Base-by-base conservation (phyloP, 2,888 invertebrate genomes). In the Orthonychiurus folsomi region DNA sequence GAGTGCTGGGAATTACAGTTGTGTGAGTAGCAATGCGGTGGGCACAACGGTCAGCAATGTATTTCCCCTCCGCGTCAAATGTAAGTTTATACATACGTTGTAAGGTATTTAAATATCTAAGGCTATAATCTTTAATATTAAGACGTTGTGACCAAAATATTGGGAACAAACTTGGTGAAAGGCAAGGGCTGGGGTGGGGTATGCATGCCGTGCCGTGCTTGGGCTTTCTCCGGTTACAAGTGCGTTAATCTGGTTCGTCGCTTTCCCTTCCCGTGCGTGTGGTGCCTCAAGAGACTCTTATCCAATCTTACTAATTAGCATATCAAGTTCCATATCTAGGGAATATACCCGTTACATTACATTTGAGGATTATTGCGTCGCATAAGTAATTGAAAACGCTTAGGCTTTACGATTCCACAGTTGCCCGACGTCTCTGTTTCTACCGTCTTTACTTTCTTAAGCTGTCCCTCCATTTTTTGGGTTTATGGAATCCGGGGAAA, bases 21-120 rank as follows among this genome's bases (percentile, higher is more conserved):
- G 93, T 80, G 86, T 89, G 64, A 92, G 90, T 65, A 85, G 88
- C 75, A 93, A 93, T 79, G 85, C 85, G 59, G 87, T 91, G 78
- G 90, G 90, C n/a, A 90, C 90, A 80, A 89, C 90, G 59, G 84
- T 86, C 76, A 91, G 90, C 81, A 88, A 91, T 78, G 87, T 89
- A 76, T 83, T 92, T 73, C 84, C 85, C 72, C 85, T 92, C 75
- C 81, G 90, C 70, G 89, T 92, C 68, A 90, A 91, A 81, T 91
- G 91, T 92, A 79, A 88, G 89, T 86, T 2, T 24, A 52, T 20
- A 5, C 52, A n/a, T n/a, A n/a, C n/a, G n/a, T n/a, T 47, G 15
- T 47, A 12, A 12, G 12, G 48, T 47, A 15, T 47, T 47, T 47
- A 15, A n/a, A n/a, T n/a, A n/a, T 15, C 47, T 47, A 15, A 47